A percentile compares a stretch with the other conserved stretches of the same genome.
Evolutionary conservation across 2,888 invertebrate genomes (phyloP).

Genomic region (Crepidodera aurea): DNA sequence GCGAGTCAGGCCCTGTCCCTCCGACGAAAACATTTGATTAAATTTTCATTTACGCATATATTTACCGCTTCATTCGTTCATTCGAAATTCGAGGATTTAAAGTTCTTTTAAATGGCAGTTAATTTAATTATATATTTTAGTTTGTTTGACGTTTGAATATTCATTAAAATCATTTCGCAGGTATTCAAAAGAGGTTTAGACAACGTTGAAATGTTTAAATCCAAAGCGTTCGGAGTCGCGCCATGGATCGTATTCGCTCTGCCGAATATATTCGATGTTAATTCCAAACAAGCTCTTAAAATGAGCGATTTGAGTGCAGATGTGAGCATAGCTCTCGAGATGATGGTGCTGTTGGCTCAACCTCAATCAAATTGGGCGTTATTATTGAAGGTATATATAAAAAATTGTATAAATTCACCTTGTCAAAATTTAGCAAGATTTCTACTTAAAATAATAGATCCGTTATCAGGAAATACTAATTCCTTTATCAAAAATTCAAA

Average conservation of each 20-base stretch:
- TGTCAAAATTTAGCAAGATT: no score
- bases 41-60: no score
- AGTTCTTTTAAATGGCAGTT: not conserved
- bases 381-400: conserved; percentile 71
- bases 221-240: conserved; percentile 66
- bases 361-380: conserved; percentile 82
- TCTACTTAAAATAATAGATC: no score
- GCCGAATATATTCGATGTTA: conserved; percentile 67
- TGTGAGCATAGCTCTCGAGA: conserved; percentile 73
- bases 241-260: conserved; percentile 77
- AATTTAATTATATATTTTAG: no score
- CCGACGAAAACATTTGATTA: no score
- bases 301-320: conserved; percentile 65
- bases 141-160: not conserved
- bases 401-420: no score
- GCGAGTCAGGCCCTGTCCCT: no score
- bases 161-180: conserved; percentile 51
- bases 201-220: conserved; percentile 65
- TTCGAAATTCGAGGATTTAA: no score
- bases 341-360: conserved; percentile 76
- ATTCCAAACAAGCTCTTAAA: conserved; percentile 51
- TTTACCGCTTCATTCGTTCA: no score
- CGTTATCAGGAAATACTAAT: no score
- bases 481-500: not conserved
- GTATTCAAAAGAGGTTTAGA: conserved; percentile 67